These are phyloP conservation scores for Sminthurinus aureus DNA, from an alignment of 2,888 invertebrate genomes.

Conservation along the genomic window DNA sequence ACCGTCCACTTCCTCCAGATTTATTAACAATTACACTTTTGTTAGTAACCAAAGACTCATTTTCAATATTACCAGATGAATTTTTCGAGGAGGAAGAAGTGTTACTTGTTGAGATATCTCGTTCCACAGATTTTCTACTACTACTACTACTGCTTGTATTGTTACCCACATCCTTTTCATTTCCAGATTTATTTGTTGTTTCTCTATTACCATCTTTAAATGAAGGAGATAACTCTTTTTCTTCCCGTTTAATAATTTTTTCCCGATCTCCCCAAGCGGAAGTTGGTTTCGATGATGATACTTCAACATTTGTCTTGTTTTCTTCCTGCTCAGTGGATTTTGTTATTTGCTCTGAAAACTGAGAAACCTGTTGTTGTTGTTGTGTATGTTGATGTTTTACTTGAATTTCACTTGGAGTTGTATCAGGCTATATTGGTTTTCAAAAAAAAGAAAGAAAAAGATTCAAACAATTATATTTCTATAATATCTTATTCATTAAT, in stretches of 20 bases:
- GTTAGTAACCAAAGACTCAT: neutral
- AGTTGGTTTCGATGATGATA: constrained; percentile 31
- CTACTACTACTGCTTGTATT: no score
- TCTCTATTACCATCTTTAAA: neutral
- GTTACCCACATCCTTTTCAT: neutral
- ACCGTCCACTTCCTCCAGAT: constrained; percentile 24
- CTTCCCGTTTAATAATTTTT: constrained; percentile 27
- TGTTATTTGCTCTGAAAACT: constrained; percentile 24
- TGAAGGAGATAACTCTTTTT: constrained; percentile 40
- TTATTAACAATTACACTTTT: constrained; percentile 34
- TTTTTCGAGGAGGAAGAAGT: neutral
- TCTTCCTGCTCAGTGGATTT: constrained; percentile 12
- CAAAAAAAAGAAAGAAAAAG: neutral
- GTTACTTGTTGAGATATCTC: constrained; percentile 12
- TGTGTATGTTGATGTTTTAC: constrained; percentile 17
- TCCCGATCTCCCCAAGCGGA: constrained; percentile 38
- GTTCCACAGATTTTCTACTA: constrained; percentile 32
- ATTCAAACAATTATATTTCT: neutral
- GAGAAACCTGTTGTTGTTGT: constrained; percentile 18
- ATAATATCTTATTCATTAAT: no score
- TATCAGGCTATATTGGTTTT: constrained; percentile 2
- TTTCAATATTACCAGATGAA: neutral
- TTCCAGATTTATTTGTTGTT: constrained; percentile 8
- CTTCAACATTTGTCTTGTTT: neutral
- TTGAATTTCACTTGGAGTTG: neutral